These are phyloP conservation scores for Protobothrops flavoviridis DNA, from an alignment of 2,113 vertebrate species.

Conservation along the genomic window DNA sequence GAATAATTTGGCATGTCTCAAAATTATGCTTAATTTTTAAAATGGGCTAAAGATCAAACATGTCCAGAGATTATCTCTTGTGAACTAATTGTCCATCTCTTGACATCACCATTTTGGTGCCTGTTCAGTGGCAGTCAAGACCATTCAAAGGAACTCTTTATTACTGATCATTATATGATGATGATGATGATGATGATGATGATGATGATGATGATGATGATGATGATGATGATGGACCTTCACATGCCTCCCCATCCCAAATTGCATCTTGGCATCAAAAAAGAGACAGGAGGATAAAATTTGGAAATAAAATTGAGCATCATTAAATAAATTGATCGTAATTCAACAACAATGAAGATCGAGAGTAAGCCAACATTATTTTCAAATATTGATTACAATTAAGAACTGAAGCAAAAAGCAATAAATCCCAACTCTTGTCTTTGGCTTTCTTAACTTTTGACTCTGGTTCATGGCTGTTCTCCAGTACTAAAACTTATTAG, in stretches of 20 bases:
- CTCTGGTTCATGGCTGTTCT: constrained; percentile 31
- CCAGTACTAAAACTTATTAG: constrained; percentile 33
- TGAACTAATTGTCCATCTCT: not conserved
- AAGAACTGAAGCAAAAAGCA: constrained; percentile 8
- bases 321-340: not conserved
- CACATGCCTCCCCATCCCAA: too few species aligned
- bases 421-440: constrained; percentile 8
- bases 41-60: not conserved
- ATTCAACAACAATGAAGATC: not conserved
- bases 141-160: not conserved
- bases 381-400: not conserved
- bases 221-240: not conserved
- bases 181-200: not conserved
- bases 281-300: not conserved
- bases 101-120: not conserved
- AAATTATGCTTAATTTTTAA: not conserved
- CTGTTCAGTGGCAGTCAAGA: not conserved
- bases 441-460: constrained; percentile 17
- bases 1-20: not conserved
- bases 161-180: not conserved
- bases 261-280: not conserved
- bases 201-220: not conserved
- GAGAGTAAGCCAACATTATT: not conserved
- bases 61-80: not conserved
- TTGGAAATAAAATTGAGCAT: not conserved